Percentiles rank a stretch among this genome's conserved stretches.
These are phyloP conservation scores for Microdon myrmicae DNA, from an alignment of 2,888 invertebrate species.

Conservation along the genomic window DNA sequence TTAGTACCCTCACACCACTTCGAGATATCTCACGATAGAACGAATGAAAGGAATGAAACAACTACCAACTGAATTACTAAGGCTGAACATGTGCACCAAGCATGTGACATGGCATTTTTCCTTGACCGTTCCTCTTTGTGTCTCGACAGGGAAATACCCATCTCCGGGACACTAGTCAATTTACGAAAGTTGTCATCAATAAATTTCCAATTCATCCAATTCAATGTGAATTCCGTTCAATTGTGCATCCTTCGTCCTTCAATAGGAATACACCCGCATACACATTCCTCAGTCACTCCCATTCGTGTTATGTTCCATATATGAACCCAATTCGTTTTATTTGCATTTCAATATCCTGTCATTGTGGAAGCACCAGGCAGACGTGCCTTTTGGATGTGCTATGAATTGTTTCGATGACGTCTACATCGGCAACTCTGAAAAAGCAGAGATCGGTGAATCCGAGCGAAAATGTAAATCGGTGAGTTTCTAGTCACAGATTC, in stretches of 20 bases:
- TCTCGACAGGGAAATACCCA: no score
- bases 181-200: conserved; percentile 29
- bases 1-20: no score
- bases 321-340: conserved; percentile 49
- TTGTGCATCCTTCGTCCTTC: neutral
- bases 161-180: no score
- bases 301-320: conserved; percentile 4
- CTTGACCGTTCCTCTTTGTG: no score
- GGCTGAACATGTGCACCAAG: no score
- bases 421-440: neutral
- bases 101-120: no score
- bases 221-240: conserved; percentile 18
- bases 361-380: conserved; percentile 11
- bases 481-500: conserved; percentile 30
- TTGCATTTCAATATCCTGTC: conserved; percentile 47
- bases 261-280: neutral
- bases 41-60: no score
- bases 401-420: conserved; percentile 39
- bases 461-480: conserved; percentile 1
- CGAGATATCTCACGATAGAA: no score
- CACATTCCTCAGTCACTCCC: neutral
- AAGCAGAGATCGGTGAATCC: neutral
- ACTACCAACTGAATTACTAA: no score
- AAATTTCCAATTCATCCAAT: conserved; percentile 27
- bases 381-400: conserved; percentile 9